phyloP scores from a whole-genome alignment of 1,140 invertebrate genomes.

The Dreissena rostriformis region DNA sequence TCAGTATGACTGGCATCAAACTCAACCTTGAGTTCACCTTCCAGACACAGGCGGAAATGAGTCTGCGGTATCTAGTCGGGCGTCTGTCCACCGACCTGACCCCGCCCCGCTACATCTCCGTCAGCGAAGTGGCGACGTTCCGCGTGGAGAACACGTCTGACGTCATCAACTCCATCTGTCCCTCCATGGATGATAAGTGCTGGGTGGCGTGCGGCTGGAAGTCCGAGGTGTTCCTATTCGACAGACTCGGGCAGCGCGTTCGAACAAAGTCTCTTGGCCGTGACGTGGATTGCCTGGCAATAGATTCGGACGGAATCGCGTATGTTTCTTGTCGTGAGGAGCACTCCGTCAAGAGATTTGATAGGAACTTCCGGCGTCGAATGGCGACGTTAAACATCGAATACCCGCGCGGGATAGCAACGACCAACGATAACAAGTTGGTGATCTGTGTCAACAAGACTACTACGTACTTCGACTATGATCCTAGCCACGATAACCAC shows the following conservation, averaged over 20 bases:
- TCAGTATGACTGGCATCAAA: slow-evolving; percentile 42
- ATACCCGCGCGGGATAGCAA: slow-evolving; percentile 57
- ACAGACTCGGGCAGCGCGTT: slow-evolving; percentile 34
- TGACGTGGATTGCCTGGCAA: slow-evolving; percentile 61
- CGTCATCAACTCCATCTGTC: slow-evolving; percentile 60
- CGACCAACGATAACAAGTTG: slow-evolving; percentile 40
- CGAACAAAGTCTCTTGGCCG: slow-evolving; percentile 45
- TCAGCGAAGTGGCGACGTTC: slow-evolving; percentile 52
- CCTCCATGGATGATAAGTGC: slow-evolving; percentile 52
- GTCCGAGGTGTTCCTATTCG: slow-evolving; percentile 47
- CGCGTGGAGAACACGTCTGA: slow-evolving; percentile 57
- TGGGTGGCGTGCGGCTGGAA: slow-evolving; percentile 62
- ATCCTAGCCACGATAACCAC: slow-evolving; percentile 50
- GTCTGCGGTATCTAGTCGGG: slow-evolving; percentile 51
- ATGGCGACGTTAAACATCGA: slow-evolving; percentile 54
- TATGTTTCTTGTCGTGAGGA: slow-evolving; percentile 61
- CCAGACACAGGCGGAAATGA: slow-evolving; percentile 42
- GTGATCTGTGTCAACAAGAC: slow-evolving; percentile 56
- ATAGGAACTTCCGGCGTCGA: slow-evolving; percentile 53
- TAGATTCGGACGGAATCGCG: slow-evolving; percentile 46
- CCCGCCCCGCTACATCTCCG: slow-evolving; percentile 54
- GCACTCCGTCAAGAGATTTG: slow-evolving; percentile 57
- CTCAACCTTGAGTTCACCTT: slow-evolving; percentile 51
- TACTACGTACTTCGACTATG: slow-evolving; percentile 59
- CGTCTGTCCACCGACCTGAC: slow-evolving; percentile 50